Evolutionary conservation across 2,888 invertebrate genomes (phyloP).

Genomic region (Drosophila niveifrons): DNA sequence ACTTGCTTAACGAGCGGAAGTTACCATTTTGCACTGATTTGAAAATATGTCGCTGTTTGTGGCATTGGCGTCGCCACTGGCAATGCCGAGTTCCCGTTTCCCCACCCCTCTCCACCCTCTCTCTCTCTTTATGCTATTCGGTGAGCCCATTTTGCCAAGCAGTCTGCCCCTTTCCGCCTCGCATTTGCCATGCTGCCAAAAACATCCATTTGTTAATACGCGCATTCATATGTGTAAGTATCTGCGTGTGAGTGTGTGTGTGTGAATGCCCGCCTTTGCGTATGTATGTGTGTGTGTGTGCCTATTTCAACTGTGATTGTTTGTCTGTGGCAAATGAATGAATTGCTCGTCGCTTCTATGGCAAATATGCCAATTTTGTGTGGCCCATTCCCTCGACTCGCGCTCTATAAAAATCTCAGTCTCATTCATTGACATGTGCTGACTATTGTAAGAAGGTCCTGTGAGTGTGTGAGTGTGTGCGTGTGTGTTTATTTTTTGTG

Average conservation of each 20-base stretch:
- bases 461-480: slow-evolving; percentile 15
- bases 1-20: slow-evolving; percentile 85
- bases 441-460: slow-evolving; percentile 44
- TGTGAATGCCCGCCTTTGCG: slow-evolving; percentile 61
- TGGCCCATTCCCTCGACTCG: slow-evolving; percentile 28
- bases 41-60: slow-evolving; percentile 82
- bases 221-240: slow-evolving; percentile 71
- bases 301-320: slow-evolving; percentile 69
- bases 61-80: slow-evolving; percentile 72
- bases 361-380: slow-evolving; percentile 74
- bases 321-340: slow-evolving; percentile 80
- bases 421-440: slow-evolving; percentile 75
- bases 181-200: not conserved
- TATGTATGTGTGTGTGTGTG: slow-evolving; percentile 47
- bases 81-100: slow-evolving; percentile 33
- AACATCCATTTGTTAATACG: slow-evolving; percentile 72
- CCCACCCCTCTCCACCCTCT: not conserved
- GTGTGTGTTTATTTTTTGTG: slow-evolving; percentile 8
- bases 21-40: slow-evolving; percentile 84
- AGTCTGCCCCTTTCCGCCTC: slow-evolving; percentile 6
- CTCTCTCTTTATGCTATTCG: not conserved
- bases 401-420: slow-evolving; percentile 49
- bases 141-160: slow-evolving; percentile 27
- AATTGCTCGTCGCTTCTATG: slow-evolving; percentile 74
- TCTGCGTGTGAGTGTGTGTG: slow-evolving; percentile 34